phyloP scores from a whole-genome alignment of 30 jellyfish, hydroid and myxozoan genomes.

The Turritopsis rubra region DNA sequence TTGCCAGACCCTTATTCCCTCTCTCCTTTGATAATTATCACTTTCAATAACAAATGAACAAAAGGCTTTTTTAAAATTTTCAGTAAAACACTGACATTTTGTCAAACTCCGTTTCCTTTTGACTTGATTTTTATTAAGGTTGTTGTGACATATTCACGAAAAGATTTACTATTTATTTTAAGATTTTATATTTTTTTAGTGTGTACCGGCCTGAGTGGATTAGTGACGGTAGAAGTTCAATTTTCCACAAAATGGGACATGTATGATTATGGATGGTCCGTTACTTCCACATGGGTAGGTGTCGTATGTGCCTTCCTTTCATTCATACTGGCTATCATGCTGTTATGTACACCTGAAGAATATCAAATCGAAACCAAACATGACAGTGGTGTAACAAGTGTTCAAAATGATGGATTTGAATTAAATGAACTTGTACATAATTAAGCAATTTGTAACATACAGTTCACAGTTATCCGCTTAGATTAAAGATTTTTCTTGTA shows the following conservation, averaged over 20 bases:
- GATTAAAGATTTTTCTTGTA: too few species aligned
- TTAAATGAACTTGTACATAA: background rate
- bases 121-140: too few species aligned
- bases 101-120: too few species aligned
- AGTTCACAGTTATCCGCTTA: too few species aligned
- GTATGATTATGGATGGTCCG: background rate
- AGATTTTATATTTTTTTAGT: background rate
- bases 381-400: background rate
- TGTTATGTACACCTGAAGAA: background rate
- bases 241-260: background rate
- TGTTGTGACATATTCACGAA: too few species aligned
- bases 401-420: background rate
- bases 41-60: too few species aligned
- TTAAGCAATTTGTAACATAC: too few species aligned
- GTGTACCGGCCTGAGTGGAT: background rate
- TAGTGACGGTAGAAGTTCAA: background rate
- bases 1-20: too few species aligned
- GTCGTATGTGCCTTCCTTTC: background rate
- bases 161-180: too few species aligned
- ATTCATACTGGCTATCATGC: background rate
- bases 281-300: background rate
- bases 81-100: too few species aligned
- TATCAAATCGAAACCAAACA: background rate
- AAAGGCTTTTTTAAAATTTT: too few species aligned
- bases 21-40: too few species aligned